Evolutionary conservation across 2,888 invertebrate genomes (phyloP).

Genomic region (Dasypogon diadema): DNA sequence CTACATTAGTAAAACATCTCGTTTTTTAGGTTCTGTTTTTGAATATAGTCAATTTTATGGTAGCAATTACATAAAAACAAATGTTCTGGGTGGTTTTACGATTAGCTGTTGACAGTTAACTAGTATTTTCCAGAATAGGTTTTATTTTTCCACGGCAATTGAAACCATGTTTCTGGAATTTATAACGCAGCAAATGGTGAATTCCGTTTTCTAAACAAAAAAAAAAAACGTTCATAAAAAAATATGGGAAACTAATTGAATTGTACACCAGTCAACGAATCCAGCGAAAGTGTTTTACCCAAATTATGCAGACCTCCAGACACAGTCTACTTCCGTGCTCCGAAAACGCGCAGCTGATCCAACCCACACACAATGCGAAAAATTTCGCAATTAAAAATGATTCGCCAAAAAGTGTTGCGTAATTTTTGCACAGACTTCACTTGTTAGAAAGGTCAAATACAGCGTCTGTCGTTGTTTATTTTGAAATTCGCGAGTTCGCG

Average conservation of each 20-base stretch:
- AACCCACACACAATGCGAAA: not conserved
- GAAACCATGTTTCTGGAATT: not conserved
- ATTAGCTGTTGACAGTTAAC: slow-evolving; percentile 7
- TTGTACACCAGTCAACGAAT: no score
- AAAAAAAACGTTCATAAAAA: no score
- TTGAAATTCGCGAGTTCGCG: slow-evolving; percentile 31
- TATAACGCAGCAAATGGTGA: no score
- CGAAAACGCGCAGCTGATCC: not conserved
- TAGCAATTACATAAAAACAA: slow-evolving; percentile 2
- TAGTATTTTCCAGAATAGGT: not conserved
- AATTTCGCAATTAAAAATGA: not conserved
- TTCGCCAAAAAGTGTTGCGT: slow-evolving; percentile 25
- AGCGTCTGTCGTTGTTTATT: slow-evolving; percentile 20
- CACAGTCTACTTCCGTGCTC: no score
- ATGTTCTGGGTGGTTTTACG: not conserved
- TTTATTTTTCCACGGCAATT: not conserved
- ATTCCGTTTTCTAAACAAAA: no score
- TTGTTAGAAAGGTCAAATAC: slow-evolving; percentile 33
- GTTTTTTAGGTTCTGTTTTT: not conserved
- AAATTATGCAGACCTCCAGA: no score
- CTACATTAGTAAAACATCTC: no score
- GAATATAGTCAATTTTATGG: not conserved
- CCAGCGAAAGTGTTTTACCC: no score
- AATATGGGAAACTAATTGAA: no score
- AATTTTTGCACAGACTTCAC: slow-evolving; percentile 4